Conservation (phyloP, 2,113 vertebrate species). For the Nannobrachium achirus region DNA sequence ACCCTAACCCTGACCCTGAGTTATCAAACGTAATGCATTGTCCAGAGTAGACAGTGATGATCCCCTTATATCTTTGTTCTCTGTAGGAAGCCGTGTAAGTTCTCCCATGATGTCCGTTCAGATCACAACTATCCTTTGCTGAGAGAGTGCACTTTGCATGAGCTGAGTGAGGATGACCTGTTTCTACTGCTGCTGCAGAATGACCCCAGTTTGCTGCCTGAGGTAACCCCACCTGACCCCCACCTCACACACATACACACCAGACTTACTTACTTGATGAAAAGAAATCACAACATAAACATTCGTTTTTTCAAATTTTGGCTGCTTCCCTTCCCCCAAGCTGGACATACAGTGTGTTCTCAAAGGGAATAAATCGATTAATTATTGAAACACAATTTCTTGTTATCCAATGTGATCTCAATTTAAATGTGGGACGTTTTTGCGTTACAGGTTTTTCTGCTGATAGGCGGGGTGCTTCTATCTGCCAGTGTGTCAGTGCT, state of each 20-base stretch:
- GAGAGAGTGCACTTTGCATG: constrained; percentile 67
- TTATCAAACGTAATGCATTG: too few relatives aligned
- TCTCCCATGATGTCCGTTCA: constrained; percentile 69
- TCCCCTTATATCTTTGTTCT: background rate
- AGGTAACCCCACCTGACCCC: constrained; percentile 54
- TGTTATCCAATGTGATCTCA: constrained; percentile 9
- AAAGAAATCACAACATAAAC: too few relatives aligned
- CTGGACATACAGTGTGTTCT: background rate
- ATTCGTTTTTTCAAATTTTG: background rate
- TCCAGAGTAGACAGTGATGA: too few relatives aligned
- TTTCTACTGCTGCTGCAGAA: constrained; percentile 79
- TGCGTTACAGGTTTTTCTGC: constrained; percentile 51
- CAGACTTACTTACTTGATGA: too few relatives aligned
- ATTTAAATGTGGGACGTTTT: constrained; percentile 45
- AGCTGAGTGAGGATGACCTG: constrained; percentile 68
- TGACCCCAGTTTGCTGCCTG: constrained; percentile 71
- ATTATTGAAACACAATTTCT: constrained; percentile 14
- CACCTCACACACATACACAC: background rate
- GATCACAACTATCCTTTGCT: constrained; percentile 67
- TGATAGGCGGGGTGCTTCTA: constrained; percentile 31
- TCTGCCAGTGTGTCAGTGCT: constrained; percentile 11
- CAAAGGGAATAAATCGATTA: background rate
- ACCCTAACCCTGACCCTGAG: too few relatives aligned
- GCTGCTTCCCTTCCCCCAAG: background rate
- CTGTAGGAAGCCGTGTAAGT: constrained; percentile 70